Percentiles rank a stretch among this genome's conserved stretches.
phyloP scores from a whole-genome alignment of 2,888 invertebrate species.

The Halocaridina rubra region DNA sequence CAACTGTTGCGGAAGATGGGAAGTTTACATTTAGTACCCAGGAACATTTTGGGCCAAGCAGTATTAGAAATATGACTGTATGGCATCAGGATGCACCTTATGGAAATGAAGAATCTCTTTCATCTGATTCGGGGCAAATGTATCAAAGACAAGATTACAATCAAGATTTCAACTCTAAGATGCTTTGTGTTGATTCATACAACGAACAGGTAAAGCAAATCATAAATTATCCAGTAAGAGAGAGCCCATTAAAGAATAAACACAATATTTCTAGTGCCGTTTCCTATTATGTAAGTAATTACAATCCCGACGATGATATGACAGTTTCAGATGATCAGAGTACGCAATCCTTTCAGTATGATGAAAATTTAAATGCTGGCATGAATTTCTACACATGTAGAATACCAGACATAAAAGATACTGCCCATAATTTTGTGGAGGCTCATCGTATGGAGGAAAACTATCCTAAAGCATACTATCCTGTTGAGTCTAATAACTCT shows the following conservation, averaged over 20 bases:
- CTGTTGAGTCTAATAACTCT: background rate
- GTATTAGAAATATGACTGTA: conserved; percentile 12
- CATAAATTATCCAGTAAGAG: conserved; percentile 23
- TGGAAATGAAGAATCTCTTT: conserved; percentile 36
- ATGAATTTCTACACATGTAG: conserved; percentile 47
- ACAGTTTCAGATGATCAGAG: conserved; percentile 50
- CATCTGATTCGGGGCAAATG: conserved; percentile 45
- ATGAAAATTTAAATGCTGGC: conserved; percentile 37
- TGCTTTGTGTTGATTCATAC: conserved; percentile 24
- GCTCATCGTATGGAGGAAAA: conserved; percentile 27
- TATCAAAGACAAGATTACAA: conserved; percentile 52
- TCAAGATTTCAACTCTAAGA: conserved; percentile 32
- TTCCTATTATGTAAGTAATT: conserved; percentile 49
- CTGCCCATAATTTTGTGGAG: conserved; percentile 11
- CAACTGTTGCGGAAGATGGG: conserved; percentile 22
- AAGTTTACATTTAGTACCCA: conserved; percentile 35
- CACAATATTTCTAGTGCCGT: conserved; percentile 36
- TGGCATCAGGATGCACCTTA: conserved; percentile 45
- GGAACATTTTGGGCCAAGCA: conserved; percentile 28
- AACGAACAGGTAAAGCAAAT: conserved; percentile 19
- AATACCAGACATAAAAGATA: conserved; percentile 27
- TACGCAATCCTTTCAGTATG: conserved; percentile 46
- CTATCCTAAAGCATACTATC: conserved; percentile 41
- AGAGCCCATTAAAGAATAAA: conserved; percentile 28
- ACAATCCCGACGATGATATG: conserved; percentile 49